Evolutionary conservation across 2,113 vertebrate genomes (phyloP).

Genomic region (Laticauda colubrina): DNA sequence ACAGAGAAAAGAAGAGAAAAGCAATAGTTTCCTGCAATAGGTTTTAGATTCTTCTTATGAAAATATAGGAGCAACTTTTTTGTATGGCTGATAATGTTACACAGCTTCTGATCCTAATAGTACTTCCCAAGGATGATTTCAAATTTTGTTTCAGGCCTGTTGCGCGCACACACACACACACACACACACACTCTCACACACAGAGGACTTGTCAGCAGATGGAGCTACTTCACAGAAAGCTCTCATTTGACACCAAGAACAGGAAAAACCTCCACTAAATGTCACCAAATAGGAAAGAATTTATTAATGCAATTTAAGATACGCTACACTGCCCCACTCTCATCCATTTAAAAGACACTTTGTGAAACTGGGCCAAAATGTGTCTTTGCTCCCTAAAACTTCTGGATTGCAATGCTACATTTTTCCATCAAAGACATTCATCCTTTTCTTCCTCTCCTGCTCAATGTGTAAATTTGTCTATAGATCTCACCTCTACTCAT

Average conservation of each 20-base stretch:
- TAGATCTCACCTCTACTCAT: not conserved
- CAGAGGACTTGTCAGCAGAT: constrained; percentile 47
- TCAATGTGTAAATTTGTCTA: not conserved
- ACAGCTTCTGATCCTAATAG: not conserved
- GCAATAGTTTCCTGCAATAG: not conserved
- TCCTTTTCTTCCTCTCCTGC: not conserved
- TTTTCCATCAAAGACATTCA: not conserved
- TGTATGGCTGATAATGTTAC: not conserved
- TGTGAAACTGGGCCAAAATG: not conserved
- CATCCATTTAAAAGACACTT: not conserved
- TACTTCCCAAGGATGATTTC: not conserved
- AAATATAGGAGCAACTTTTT: not conserved
- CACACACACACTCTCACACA: no score
- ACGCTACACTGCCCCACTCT: not conserved
- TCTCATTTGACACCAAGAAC: no score
- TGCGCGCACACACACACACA: fast-evolving
- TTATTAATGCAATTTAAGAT: not conserved
- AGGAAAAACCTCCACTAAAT: not conserved
- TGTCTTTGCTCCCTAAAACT: not conserved
- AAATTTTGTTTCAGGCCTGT: not conserved
- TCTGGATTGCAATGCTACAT: not conserved
- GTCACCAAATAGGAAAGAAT: not conserved
- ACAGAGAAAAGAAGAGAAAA: not conserved
- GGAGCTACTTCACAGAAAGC: constrained; percentile 45
- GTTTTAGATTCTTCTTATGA: not conserved